Evolutionary conservation across 2,113 vertebrate genomes (phyloP), one percentile per base, ranked within the genome.

Genomic region (Tetraodon nigroviridis): DNA sequence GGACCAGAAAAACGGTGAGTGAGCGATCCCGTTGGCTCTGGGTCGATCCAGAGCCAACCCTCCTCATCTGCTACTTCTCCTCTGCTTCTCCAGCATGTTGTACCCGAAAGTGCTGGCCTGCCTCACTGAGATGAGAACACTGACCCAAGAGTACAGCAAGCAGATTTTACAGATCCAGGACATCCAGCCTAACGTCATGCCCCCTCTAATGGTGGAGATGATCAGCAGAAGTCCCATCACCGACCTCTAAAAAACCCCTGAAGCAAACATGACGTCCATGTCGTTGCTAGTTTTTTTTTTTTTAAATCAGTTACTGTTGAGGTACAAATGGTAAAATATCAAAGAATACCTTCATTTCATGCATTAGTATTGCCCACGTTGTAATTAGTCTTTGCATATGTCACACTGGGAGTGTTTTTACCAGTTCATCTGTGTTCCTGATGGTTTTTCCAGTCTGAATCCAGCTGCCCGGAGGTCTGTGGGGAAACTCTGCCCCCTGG

Each of bases 71-170:
- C 64, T 20, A 29, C 0, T 0, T 64, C 44, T 32, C 51, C 7
- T 8, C 24, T 20, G 32, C 55, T 18, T 6, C 6, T 24, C 12
- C 83, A 93, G 92, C 71, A 76, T 93, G 74, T 79, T 93, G 46
- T 93, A 84, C 64, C 89, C 92, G 29, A 93, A 90, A 86, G 88
- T 93, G 64, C 86, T 93, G 77, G 86, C 85, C 14, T 86, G 88
- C 20, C 84, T 93, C 54, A 92, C 92, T 0, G 92, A 94, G 82
- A 78, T 93, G 62, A 90, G 92, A 46, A 83, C 81, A 1, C 79
- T 93, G 88, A 90, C 79, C 0, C 90, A 90, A 32, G 88, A 92
- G 69, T 86, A 93, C 68, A 88, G 67, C 55, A 84, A 84, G 66
- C 81, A 84, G 59, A 56, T 81, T 17, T 58, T 84, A 27, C 70